A percentile compares a stretch with the other conserved stretches of the same genome.
phyloP scores from a whole-genome alignment of 2,797 vertebrate genomes.

The Platalea minor region DNA sequence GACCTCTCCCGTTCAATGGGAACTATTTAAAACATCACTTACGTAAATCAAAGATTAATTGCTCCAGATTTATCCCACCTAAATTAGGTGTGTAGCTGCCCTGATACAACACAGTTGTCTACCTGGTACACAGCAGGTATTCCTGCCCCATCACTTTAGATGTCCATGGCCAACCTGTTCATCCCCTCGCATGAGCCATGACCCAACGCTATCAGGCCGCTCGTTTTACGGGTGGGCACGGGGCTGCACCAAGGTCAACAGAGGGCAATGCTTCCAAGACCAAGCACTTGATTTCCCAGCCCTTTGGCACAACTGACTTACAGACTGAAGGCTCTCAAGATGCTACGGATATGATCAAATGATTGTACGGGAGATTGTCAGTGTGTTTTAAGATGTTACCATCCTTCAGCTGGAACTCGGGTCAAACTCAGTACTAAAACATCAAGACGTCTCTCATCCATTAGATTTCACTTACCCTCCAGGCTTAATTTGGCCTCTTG shows the following conservation, averaged over 20 bases:
- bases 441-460: neutral
- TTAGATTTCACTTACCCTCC: neutral
- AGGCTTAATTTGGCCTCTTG: neutral
- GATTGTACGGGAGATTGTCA: neutral
- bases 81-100: neutral
- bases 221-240: rapidly evolving
- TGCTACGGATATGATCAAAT: neutral
- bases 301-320: neutral
- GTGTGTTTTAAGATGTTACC: neutral
- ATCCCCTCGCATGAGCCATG: neutral
- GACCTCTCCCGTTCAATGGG: neutral
- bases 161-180: neutral
- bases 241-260: neutral
- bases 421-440: neutral
- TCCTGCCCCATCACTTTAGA: neutral
- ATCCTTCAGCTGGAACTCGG: neutral
- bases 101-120: neutral
- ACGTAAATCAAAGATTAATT: neutral
- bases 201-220: neutral
- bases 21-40: neutral
- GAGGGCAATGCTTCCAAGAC: neutral
- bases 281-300: neutral
- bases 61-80: neutral
- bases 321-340: neutral
- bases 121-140: neutral